Conservation (phyloP, 2,113 vertebrate species). For the Chrysemys picta region DNA sequence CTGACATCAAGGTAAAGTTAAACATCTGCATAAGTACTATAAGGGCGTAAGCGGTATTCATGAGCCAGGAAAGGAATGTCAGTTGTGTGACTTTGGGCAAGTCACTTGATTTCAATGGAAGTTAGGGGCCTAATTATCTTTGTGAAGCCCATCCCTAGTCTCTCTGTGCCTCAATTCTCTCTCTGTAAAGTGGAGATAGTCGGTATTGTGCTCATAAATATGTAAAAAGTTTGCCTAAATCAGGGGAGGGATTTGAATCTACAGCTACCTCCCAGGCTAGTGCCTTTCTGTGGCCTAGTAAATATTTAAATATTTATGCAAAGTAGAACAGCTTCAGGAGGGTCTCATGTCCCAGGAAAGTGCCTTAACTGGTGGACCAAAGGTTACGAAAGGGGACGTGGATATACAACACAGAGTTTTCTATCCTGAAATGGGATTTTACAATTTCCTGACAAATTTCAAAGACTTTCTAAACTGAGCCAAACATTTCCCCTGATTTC, state of each 20-base stretch:
- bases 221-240: constrained; percentile 16
- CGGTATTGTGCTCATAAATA: constrained; percentile 54
- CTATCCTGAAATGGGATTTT: neutral
- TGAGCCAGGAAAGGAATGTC: neutral
- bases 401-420: neutral
- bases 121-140: neutral
- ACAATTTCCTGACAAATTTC: neutral
- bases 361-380: neutral
- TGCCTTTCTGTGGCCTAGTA: neutral
- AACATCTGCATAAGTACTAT: neutral
- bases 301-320: neutral
- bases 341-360: neutral
- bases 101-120: neutral
- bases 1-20: neutral
- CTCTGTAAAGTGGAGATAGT: constrained; percentile 50
- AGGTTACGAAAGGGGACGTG: neutral
- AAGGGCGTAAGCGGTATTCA: fast-evolving
- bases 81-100: neutral
- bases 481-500: neutral
- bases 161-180: constrained; percentile 11
- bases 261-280: neutral
- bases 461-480: neutral
- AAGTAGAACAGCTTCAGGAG: neutral
- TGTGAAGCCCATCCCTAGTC: neutral
- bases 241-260: neutral